Base-by-base conservation (phyloP, 92 coral and sea anemone genomes). In the Porites cylindrica region DNA sequence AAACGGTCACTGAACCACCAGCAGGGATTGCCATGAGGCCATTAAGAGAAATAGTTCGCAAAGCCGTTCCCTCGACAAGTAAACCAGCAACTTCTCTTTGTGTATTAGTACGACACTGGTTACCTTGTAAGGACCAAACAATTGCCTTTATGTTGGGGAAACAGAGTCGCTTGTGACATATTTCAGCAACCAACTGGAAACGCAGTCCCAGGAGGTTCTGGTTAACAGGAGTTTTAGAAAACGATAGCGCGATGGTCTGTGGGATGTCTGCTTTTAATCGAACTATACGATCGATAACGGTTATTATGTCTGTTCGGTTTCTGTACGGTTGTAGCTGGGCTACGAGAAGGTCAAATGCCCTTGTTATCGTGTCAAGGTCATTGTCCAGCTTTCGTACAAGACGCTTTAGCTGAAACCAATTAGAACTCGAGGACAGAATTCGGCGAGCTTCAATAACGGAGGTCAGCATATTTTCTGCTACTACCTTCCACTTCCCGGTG, bases 161-260 rank as follows among this genome's bases (percentile, higher is more conserved):
- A 65, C 84, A 80, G 14, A 80, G 64, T 66, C 52, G 50, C 63
- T 68, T 80, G 51, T 80, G 84, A 52, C 84, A 80, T 21, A 80
- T 12, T 17, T 80, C 75, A 13, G 75, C 62, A 14, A 19, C 21
- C 17, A 68, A 32, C 14, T 7, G 13, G 50, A 80, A 66, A 14
- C 84, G 75, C 12, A 67, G 51, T 21, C 84, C 84, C 10, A 38
- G 50, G 67, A 66, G 53, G 12, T 20, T 50, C 50, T 80, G 84
- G 12, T 24, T 64, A 52, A 80, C 17, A 14, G 84, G 16, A 14
- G 84, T 50, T 23, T 67, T 66, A 2, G 52, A 19, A 21, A 80
- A 80, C 23, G 75, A 51, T 10, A 80, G 84, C 14, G 84, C 66
- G 65, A 80, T 66, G 51, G 75, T 80, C 14, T 51, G 53, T 80